A percentile compares a stretch with the other conserved stretches of the same genome.
These are phyloP conservation scores for Jordanella pulchra DNA, from an alignment of 2,797 vertebrate species.

Conservation along the genomic window DNA sequence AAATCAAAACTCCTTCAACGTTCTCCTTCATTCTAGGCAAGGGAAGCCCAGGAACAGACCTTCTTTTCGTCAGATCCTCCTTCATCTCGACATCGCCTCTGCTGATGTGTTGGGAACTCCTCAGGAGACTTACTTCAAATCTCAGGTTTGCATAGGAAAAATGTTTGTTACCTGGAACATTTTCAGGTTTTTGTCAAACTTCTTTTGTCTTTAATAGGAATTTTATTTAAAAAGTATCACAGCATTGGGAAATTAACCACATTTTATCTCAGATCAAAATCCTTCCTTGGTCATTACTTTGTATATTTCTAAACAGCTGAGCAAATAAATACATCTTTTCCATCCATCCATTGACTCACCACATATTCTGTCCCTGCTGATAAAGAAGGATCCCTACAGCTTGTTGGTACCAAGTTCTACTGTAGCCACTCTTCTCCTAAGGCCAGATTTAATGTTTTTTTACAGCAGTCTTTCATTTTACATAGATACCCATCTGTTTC, in stretches of 20 bases:
- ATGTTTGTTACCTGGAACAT: neutral
- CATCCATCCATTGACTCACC: too few species aligned
- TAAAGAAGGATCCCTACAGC: too few species aligned
- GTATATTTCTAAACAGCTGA: neutral
- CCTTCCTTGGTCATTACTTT: neutral
- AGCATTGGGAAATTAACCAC: neutral
- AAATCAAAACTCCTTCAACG: neutral
- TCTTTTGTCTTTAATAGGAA: neutral
- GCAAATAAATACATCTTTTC: neutral
- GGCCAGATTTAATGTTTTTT: neutral
- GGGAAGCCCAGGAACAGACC: constrained; percentile 96
- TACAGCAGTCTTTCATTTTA: neutral
- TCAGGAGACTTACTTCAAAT: constrained; percentile 99
- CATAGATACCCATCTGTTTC: too few species aligned
- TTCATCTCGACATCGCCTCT: constrained; percentile 98
- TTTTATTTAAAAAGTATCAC: neutral
- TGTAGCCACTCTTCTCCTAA: neutral
- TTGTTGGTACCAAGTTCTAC: too few species aligned
- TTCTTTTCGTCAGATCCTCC: constrained; percentile 95
- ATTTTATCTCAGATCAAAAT: neutral
- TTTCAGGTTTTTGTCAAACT: neutral
- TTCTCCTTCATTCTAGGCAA: constrained; percentile 81
- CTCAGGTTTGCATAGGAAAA: constrained; percentile 84
- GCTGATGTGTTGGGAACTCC: constrained; percentile 94
- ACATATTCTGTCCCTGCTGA: too few species aligned